phyloP scores from a whole-genome alignment of 2,113 vertebrate species.

The Ptilorrhoa leucosticta region DNA sequence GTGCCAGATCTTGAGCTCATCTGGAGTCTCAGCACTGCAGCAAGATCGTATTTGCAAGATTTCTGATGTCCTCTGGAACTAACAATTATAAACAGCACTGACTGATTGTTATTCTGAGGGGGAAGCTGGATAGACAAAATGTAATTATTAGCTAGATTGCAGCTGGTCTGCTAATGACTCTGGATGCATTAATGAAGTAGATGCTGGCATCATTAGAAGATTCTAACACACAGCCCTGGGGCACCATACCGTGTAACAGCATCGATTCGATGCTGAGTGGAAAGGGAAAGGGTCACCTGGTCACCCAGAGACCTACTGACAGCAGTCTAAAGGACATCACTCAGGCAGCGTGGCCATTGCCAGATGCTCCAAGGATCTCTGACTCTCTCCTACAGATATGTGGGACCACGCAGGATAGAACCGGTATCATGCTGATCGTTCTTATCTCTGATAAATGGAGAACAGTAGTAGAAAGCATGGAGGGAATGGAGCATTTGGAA shows the following conservation, averaged over 20 bases:
- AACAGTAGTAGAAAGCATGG: background rate
- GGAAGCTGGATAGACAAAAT: background rate
- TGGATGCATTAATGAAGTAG: background rate
- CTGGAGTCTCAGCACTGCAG: background rate
- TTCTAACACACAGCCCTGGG: background rate
- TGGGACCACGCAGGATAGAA: background rate
- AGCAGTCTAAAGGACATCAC: background rate
- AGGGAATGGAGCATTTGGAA: background rate
- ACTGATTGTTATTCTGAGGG: slow-evolving; percentile 8
- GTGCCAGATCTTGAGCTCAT: background rate
- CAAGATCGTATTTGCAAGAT: background rate
- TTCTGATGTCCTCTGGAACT: background rate
- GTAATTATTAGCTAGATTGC: slow-evolving; percentile 12
- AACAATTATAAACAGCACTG: background rate
- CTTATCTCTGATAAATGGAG: background rate
- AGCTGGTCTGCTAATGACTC: slow-evolving; percentile 12
- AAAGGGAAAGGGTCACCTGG: background rate
- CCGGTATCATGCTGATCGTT: fast-evolving
- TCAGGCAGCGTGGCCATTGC: fast-evolving
- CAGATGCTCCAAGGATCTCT: background rate
- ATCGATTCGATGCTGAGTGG: background rate
- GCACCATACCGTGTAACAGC: fast-evolving
- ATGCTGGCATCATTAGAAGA: background rate
- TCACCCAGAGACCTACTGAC: background rate
- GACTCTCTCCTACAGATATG: background rate